A percentile compares a stretch with the other conserved stretches of the same genome.
These are phyloP conservation scores for Eleutherodactylus coqui DNA, from an alignment of 2,797 vertebrate genomes.

Conservation along the genomic window DNA sequence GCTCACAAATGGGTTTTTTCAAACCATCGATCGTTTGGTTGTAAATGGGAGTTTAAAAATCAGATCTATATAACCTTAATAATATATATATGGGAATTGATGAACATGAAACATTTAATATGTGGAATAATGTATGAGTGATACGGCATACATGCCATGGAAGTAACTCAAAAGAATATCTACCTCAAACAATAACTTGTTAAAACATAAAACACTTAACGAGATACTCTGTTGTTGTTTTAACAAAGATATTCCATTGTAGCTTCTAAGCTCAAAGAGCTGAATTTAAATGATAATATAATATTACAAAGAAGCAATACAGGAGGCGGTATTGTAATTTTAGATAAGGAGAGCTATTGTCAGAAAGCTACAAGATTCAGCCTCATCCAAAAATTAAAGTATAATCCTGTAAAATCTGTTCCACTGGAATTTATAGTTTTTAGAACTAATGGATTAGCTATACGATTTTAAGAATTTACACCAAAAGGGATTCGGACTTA, in stretches of 20 bases:
- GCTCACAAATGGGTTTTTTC: background rate
- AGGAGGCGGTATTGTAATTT: constrained; percentile 56
- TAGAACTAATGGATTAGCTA: constrained; percentile 36
- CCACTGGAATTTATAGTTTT: constrained; percentile 2
- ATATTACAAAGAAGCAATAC: constrained; percentile 42
- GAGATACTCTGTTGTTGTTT: constrained; percentile 45
- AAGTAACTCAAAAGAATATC: background rate
- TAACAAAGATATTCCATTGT: constrained; percentile 42
- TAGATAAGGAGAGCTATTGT: constrained; percentile 59
- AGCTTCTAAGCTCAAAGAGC: constrained; percentile 39
- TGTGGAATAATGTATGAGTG: background rate
- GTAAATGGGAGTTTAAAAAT: background rate
- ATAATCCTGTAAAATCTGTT: constrained; percentile 56
- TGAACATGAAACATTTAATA: background rate
- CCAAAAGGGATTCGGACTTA: constrained; percentile 15
- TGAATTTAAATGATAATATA: constrained; percentile 62
- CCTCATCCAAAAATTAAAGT: constrained; percentile 35
- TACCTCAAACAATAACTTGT: constrained; percentile 25
- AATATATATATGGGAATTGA: background rate
- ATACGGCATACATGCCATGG: background rate
- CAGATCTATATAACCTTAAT: background rate
- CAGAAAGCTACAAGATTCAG: constrained; percentile 46
- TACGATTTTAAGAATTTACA: constrained; percentile 6
- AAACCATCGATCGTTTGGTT: background rate
- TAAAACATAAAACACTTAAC: constrained; percentile 33